Conservation (phyloP, 2,113 vertebrate genomes). For the Brienomyrus brachyistius region DNA sequence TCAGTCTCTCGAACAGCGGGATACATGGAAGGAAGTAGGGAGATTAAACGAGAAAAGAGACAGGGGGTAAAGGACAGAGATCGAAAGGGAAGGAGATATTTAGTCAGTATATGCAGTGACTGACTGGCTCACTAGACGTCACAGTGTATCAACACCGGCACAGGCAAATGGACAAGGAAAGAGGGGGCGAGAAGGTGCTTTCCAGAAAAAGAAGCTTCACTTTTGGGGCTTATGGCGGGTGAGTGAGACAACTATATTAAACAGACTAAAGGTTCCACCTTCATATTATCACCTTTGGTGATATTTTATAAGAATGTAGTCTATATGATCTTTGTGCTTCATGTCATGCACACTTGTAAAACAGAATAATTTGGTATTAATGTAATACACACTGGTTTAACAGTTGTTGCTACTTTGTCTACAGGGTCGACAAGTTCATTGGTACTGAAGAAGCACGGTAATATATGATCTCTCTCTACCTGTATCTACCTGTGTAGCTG, state of each 20-base stretch:
- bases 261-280: background rate
- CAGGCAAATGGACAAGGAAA: conserved; percentile 49
- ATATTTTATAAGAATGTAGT: background rate
- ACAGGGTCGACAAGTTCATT: conserved; percentile 46
- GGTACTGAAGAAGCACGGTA: conserved; percentile 47
- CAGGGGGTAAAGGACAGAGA: conserved; percentile 56
- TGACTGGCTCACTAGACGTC: conserved; percentile 54
- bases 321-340: background rate
- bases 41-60: conserved; percentile 63
- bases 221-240: conserved; percentile 69
- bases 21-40: conserved; percentile 50
- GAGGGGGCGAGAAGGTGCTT: conserved; percentile 54
- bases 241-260: conserved; percentile 37
- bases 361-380: background rate
- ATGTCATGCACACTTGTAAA: background rate
- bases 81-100: conserved; percentile 56
- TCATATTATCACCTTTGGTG: background rate
- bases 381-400: background rate
- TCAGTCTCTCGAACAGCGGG: conserved; percentile 53
- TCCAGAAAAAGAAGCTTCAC: conserved; percentile 68
- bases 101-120: conserved; percentile 62
- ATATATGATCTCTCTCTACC: conserved; percentile 21
- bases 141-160: conserved; percentile 37
- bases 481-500: background rate
- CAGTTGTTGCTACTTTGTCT: conserved; percentile 36